Conservation (phyloP, 1,140 invertebrate species). For the Apolygus lucorum region DNA sequence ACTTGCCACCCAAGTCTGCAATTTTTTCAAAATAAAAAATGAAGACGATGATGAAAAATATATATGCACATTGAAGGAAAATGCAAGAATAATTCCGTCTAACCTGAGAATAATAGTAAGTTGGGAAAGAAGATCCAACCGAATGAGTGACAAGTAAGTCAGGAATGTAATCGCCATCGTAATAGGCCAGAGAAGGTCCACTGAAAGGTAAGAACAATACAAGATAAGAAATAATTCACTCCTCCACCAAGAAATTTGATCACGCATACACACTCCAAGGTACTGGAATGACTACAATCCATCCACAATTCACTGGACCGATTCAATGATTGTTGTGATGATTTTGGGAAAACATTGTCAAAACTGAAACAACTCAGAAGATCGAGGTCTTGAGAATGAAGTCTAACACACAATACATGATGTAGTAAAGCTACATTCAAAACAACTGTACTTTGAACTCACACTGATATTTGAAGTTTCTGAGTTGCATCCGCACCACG, state of each 20-base stretch:
- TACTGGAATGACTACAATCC: no score
- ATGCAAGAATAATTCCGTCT: slow-evolving; percentile 22
- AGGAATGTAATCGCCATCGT: slow-evolving; percentile 68
- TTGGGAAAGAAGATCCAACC: slow-evolving; percentile 54
- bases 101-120: slow-evolving; percentile 66
- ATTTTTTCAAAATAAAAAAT: no score
- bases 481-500: neutral
- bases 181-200: slow-evolving; percentile 70
- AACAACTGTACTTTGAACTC: no score
- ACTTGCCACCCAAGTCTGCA: slow-evolving; percentile 54
- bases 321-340: no score
- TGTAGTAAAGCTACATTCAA: no score
- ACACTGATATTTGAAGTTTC: slow-evolving; percentile 26
- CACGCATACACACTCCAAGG: neutral
- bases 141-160: slow-evolving; percentile 76
- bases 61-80: neutral
- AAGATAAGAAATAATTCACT: neutral
- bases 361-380: no score
- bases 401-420: no score
- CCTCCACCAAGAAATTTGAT: no score
- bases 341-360: no score
- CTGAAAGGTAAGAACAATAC: slow-evolving; percentile 42
- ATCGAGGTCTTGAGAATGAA: no score
- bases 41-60: no score
- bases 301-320: no score